Percentiles rank a stretch among this genome's conserved stretches.
Conservation (phyloP, 2,888 invertebrate species). For the Acrocera orbiculus region DNA sequence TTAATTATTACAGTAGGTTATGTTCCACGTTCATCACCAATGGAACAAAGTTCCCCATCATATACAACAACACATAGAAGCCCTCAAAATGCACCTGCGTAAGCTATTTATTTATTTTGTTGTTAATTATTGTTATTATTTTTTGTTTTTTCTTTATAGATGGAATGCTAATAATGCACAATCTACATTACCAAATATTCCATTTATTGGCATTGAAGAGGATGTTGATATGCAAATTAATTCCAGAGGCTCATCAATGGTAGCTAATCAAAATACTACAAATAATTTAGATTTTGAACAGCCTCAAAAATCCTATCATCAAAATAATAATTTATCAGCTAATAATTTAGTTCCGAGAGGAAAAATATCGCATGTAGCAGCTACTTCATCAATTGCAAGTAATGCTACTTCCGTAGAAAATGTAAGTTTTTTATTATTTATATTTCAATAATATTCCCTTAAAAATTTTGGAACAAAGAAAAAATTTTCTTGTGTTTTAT, state of each 20-base stretch:
- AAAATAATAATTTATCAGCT: conserved; percentile 2
- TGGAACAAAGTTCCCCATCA: conserved; percentile 38
- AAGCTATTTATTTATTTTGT: conserved; percentile 14
- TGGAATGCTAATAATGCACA: conserved; percentile 46
- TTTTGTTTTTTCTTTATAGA: conserved; percentile 23
- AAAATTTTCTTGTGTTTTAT: too few species aligned
- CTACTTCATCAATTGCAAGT: conserved; percentile 22
- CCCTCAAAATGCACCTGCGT: conserved; percentile 31
- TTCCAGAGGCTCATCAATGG: conserved; percentile 11
- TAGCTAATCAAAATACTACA: conserved; percentile 13
- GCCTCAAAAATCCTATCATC: conserved; percentile 16
- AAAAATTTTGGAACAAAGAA: too few species aligned
- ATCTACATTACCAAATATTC: conserved; percentile 54
- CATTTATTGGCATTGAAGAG: conserved; percentile 57
- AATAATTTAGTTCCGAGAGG: not conserved
- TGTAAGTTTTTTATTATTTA: conserved; percentile 13
- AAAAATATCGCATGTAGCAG: conserved; percentile 12
- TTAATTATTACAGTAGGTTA: conserved; percentile 28
- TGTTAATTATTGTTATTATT: not conserved
- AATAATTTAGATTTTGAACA: conserved; percentile 12
- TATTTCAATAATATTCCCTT: not conserved
- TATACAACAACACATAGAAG: conserved; percentile 25
- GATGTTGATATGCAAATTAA: conserved; percentile 19
- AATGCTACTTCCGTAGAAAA: conserved; percentile 25
- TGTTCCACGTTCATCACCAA: conserved; percentile 39